Percentiles rank a stretch among this genome's conserved stretches.
Conservation (phyloP, 2,888 invertebrate species). For the Chaetogeoica ovagalla region DNA sequence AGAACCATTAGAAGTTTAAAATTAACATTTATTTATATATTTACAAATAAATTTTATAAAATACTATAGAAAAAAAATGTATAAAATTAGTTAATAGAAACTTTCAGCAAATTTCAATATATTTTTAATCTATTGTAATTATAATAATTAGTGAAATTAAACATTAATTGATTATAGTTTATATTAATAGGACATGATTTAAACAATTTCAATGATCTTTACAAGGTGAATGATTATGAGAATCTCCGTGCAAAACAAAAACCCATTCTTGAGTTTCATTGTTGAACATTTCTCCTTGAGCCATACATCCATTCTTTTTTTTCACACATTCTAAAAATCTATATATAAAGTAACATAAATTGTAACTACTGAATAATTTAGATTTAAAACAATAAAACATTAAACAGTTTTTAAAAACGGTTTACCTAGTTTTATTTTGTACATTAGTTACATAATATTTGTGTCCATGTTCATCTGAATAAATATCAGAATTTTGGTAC, state of each 20-base stretch:
- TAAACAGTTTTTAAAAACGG: neutral
- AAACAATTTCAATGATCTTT: neutral
- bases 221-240: slow-evolving; percentile 22
- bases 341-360: neutral
- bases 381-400: neutral
- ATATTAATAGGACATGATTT: neutral
- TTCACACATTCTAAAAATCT: slow-evolving; percentile 39
- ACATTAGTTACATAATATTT: slow-evolving; percentile 18
- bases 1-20: no score
- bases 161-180: neutral
- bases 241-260: neutral
- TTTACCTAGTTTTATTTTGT: slow-evolving; percentile 36
- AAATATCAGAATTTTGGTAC: slow-evolving; percentile 2
- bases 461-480: slow-evolving; percentile 33
- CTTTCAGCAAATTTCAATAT: neutral
- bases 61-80: neutral
- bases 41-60: neutral
- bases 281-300: slow-evolving; percentile 40
- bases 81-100: neutral
- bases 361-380: slow-evolving; percentile 8
- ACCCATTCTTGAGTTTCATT: slow-evolving; percentile 34
- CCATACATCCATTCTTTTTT: slow-evolving; percentile 8
- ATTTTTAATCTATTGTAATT: neutral
- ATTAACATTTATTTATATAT: no score
- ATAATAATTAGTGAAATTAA: neutral